phyloP scores from a whole-genome alignment of 2,113 vertebrate species.

The Amazona vittata region DNA sequence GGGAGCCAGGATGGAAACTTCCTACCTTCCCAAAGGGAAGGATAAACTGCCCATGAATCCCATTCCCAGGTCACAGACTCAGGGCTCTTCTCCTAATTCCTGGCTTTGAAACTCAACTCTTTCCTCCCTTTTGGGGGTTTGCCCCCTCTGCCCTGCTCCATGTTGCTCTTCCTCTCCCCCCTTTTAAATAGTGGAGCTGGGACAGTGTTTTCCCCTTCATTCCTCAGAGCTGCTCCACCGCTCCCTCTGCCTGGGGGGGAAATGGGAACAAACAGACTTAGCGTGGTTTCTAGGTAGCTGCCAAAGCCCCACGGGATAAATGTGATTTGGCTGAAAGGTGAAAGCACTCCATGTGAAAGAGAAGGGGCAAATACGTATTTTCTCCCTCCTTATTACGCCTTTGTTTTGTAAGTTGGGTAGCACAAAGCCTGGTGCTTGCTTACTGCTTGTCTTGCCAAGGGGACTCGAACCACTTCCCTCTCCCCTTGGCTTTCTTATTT shows the following conservation, averaged over 20 bases:
- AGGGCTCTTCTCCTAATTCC: background rate
- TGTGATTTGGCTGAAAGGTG: conserved; percentile 65
- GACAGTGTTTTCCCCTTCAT: background rate
- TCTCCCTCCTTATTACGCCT: background rate
- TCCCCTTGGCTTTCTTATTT: background rate
- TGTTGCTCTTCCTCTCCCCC: background rate
- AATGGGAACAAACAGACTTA: conserved; percentile 74
- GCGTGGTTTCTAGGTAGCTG: conserved; percentile 66
- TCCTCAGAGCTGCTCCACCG: conserved; percentile 28
- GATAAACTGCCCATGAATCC: background rate
- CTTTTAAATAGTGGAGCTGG: background rate
- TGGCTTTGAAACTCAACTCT: background rate
- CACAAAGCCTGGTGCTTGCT: background rate
- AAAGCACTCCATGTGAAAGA: conserved; percentile 1
- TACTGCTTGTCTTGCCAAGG: background rate
- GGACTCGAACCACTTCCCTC: background rate
- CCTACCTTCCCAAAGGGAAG: background rate
- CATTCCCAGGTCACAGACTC: background rate
- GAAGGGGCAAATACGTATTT: conserved; percentile 40
- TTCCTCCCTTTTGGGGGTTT: background rate
- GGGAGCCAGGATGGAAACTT: background rate
- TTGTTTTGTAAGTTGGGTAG: conserved; percentile 23
- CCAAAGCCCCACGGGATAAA: conserved; percentile 59
- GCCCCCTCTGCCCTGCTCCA: background rate
- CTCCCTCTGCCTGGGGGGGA: conserved; percentile 12